Percentiles rank a stretch among this genome's conserved stretches.
Evolutionary conservation across 2,888 invertebrate species (phyloP).

Genomic region (Coronaproctus castanopsis): DNA sequence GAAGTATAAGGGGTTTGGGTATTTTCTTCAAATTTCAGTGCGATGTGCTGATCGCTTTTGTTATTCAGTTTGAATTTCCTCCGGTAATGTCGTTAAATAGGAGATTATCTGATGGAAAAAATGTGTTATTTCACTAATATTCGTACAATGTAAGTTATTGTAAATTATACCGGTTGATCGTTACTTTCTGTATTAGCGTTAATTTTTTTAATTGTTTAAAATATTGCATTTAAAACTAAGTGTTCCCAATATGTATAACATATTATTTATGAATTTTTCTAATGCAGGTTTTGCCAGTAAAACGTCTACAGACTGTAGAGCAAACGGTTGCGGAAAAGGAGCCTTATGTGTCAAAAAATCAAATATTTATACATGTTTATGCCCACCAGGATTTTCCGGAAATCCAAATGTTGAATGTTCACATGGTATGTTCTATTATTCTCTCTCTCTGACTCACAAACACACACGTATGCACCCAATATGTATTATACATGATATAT

Average conservation of each 20-base stretch:
- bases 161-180: neutral
- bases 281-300: conserved; percentile 35
- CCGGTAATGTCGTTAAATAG: too few species aligned
- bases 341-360: conserved; percentile 54
- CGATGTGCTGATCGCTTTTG: too few species aligned
- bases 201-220: neutral
- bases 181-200: neutral
- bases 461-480: too few species aligned
- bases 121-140: too few species aligned
- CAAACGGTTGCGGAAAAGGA: conserved; percentile 61
- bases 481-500: too few species aligned
- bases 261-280: neutral
- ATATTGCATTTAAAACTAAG: too few species aligned
- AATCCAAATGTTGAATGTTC: conserved; percentile 50
- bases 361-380: conserved; percentile 61
- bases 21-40: too few species aligned
- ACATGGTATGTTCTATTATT: conserved; percentile 31
- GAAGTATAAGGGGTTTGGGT: too few species aligned
- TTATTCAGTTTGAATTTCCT: too few species aligned
- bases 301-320: conserved; percentile 53
- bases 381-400: conserved; percentile 52
- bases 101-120: too few species aligned
- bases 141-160: neutral
- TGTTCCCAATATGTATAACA: too few species aligned
- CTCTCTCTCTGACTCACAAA: too few species aligned